Percentiles rank a stretch among this genome's conserved stretches.
Conservation (phyloP, 2,888 invertebrate genomes). For the Arrhopalites spinosus region DNA sequence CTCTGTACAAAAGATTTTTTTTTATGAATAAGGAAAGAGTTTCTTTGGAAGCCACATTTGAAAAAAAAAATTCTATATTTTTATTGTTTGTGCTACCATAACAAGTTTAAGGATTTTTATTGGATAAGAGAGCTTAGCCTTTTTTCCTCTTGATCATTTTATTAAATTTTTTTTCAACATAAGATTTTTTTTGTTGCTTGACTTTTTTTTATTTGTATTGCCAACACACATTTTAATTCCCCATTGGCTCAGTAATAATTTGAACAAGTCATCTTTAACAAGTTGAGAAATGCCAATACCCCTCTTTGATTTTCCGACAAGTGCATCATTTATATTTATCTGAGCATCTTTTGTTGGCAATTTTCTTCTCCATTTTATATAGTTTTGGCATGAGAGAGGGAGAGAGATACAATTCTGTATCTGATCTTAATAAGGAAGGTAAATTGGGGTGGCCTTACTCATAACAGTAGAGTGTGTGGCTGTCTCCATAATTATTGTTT, state of each 20-base stretch:
- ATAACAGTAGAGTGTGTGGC: no score
- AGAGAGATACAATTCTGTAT: not conserved
- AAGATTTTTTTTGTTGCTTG: not conserved
- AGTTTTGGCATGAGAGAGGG: not conserved
- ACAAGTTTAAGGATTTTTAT: not conserved
- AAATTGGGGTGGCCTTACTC: constrained; percentile 21
- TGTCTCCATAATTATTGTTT: not conserved
- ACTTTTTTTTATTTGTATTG: not conserved
- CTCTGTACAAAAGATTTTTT: not conserved
- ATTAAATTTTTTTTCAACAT: not conserved
- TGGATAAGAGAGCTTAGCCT: not conserved
- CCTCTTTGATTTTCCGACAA: no score
- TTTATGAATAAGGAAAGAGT: not conserved
- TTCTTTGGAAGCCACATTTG: not conserved
- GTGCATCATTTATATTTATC: not conserved
- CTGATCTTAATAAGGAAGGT: not conserved
- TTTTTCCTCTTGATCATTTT: not conserved
- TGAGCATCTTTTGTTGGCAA: not conserved
- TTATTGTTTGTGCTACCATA: not conserved
- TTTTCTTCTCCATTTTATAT: not conserved
- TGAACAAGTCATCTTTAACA: no score
- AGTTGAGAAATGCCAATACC: no score
- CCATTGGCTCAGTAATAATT: no score
- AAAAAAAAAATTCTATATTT: not conserved
- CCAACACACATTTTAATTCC: not conserved